A percentile compares a stretch with the other conserved stretches of the same genome.
Conservation (phyloP, 2,797 vertebrate genomes). For the Holocentrus rufus region DNA sequence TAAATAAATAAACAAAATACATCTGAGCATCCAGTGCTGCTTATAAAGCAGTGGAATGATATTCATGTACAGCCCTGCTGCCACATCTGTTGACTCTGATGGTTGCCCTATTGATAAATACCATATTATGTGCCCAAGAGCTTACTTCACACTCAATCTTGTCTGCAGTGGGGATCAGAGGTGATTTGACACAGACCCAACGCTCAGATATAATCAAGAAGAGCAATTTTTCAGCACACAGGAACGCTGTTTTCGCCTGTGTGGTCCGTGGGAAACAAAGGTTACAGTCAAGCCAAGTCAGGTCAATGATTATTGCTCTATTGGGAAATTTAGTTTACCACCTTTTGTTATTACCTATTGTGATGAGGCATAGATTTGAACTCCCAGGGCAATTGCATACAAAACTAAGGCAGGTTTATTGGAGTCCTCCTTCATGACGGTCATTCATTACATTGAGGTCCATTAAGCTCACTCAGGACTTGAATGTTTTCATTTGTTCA, state of each 20-base stretch:
- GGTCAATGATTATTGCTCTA: conserved; percentile 72
- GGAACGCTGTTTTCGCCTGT: conserved; percentile 21
- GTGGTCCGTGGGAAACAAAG: conserved; percentile 42
- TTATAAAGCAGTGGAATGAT: neutral
- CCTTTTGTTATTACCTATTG: conserved; percentile 51
- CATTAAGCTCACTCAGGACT: neutral
- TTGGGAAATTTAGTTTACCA: conserved; percentile 72
- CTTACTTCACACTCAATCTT: conserved; percentile 26
- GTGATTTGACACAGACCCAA: conserved; percentile 54
- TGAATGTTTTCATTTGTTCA: conserved; percentile 1
- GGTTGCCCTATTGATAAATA: conserved; percentile 37
- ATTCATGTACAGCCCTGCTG: neutral
- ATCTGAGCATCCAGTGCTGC: neutral
- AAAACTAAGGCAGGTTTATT: conserved; percentile 54
- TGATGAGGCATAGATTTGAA: conserved; percentile 52
- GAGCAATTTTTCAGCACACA: conserved; percentile 23
- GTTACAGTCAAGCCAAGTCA: conserved; percentile 49
- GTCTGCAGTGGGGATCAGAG: conserved; percentile 38
- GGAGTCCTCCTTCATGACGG: conserved; percentile 25
- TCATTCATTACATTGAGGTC: conserved; percentile 32
- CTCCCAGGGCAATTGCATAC: conserved; percentile 58
- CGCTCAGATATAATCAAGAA: conserved; percentile 25
- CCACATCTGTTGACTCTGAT: conserved; percentile 18
- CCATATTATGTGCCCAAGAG: conserved; percentile 33
- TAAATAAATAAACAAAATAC: neutral